These are phyloP conservation scores for Hippocampus barbouri DNA, from an alignment of 2,113 vertebrate species.

Conservation along the genomic window DNA sequence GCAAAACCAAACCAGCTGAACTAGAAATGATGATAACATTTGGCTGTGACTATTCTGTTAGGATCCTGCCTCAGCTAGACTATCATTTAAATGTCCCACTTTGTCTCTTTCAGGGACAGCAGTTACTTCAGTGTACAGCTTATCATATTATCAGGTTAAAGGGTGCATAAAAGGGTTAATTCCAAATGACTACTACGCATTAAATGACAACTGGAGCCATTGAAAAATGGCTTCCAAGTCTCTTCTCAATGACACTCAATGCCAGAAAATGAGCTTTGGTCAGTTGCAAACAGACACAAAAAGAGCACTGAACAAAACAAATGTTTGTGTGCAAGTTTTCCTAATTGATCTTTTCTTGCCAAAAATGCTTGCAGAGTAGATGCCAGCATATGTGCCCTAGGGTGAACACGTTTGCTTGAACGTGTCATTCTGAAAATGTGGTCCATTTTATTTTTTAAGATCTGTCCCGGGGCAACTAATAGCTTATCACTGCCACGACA, in stretches of 20 bases:
- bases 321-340: conserved; percentile 17
- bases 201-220: neutral
- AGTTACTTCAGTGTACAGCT: too few relatives aligned
- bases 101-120: too few relatives aligned
- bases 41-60: neutral
- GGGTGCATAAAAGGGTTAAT: neutral
- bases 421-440: conserved; percentile 33
- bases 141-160: too few relatives aligned
- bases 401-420: conserved; percentile 44
- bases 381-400: conserved; percentile 17
- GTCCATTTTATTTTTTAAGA: conserved; percentile 40
- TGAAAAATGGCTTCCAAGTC: neutral
- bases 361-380: conserved; percentile 38
- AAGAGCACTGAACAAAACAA: conserved; percentile 32
- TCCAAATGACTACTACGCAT: neutral
- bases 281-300: conserved; percentile 25
- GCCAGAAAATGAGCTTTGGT: neutral
- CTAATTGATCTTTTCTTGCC: conserved; percentile 27
- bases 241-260: neutral
- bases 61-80: neutral
- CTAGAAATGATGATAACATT: too few relatives aligned
- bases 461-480: conserved; percentile 28
- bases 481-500: conserved; percentile 48
- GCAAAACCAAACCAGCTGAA: too few relatives aligned
- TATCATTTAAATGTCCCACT: neutral